Percentiles rank a stretch among this genome's conserved stretches.
phyloP scores from a whole-genome alignment of 1,140 invertebrate genomes.

The Lordiphosa mommai region DNA sequence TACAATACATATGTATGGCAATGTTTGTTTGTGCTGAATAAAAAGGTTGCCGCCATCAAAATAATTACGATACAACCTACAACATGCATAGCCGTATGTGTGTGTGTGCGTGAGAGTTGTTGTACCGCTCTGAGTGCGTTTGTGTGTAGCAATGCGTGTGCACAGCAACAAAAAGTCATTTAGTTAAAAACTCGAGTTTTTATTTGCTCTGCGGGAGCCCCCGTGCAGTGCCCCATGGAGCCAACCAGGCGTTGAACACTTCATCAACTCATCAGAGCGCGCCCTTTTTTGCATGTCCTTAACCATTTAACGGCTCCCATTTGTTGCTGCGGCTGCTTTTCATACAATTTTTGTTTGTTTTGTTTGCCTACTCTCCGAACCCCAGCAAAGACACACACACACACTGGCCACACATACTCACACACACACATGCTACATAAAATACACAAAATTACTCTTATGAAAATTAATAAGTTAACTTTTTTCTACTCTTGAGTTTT shows the following conservation, averaged over 20 bases:
- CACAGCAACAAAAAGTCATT: slow-evolving; percentile 77
- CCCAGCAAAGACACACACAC: not conserved
- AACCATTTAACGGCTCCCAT: slow-evolving; percentile 68
- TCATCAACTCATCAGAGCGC: slow-evolving; percentile 76
- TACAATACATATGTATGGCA: not conserved
- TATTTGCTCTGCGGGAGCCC: slow-evolving; percentile 66
- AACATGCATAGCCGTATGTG: slow-evolving; percentile 45
- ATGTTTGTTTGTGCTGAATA: slow-evolving; percentile 16
- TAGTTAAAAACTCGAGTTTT: slow-evolving; percentile 77
- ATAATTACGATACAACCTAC: slow-evolving; percentile 70
- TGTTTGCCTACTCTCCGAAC: slow-evolving; percentile 24
- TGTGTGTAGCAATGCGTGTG: slow-evolving; percentile 76
- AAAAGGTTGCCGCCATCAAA: slow-evolving; percentile 71
- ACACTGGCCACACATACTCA: not conserved
- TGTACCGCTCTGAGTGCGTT: slow-evolving; percentile 63
- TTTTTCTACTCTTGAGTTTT: slow-evolving; percentile 58
- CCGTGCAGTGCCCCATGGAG: slow-evolving; percentile 29
- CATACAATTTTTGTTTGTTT: slow-evolving; percentile 36
- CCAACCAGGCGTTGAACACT: slow-evolving; percentile 73
- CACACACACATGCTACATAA: slow-evolving; percentile 48
- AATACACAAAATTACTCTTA: slow-evolving; percentile 78
- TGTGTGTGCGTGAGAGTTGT: slow-evolving; percentile 18
- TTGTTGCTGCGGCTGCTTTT: slow-evolving; percentile 46
- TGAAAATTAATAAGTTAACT: slow-evolving; percentile 78
- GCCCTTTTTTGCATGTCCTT: slow-evolving; percentile 75